Conservation (phyloP, 1,140 invertebrate genomes). For the Dendroctonus valens region DNA sequence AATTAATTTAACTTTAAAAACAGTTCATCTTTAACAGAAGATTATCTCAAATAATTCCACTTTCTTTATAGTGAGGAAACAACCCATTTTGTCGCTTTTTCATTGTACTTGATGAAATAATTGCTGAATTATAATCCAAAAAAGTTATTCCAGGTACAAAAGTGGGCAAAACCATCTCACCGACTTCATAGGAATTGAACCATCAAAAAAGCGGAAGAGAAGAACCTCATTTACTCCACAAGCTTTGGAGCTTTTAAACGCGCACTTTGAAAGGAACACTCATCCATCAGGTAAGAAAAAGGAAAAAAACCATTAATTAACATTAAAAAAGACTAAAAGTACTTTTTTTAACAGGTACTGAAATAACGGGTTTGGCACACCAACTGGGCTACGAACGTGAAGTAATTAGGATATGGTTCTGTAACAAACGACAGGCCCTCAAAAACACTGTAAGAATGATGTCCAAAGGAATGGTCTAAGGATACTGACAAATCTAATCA, state of each 20-base stretch:
- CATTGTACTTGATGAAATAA: background rate
- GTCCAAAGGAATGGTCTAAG: conserved; percentile 70
- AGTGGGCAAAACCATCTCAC: conserved; percentile 89
- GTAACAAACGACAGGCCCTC: conserved; percentile 95
- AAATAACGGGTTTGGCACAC: conserved; percentile 93
- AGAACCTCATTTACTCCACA: conserved; percentile 96
- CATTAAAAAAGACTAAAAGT: background rate
- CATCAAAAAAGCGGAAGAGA: conserved; percentile 93
- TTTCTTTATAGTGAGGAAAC: too few species aligned
- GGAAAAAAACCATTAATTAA: background rate
- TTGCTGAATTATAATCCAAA: conserved; percentile 8
- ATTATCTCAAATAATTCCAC: too few species aligned
- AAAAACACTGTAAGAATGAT: conserved; percentile 94
- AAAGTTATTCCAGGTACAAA: conserved; percentile 71
- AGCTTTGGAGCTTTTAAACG: conserved; percentile 90
- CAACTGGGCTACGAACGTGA: conserved; percentile 95
- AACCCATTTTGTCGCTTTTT: background rate
- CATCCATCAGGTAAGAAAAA: conserved; percentile 86
- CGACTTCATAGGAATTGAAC: conserved; percentile 94
- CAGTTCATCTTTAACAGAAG: too few species aligned
- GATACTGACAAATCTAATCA: conserved; percentile 1
- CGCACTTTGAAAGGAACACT: conserved; percentile 94
- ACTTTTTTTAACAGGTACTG: conserved; percentile 68
- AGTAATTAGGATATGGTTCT: conserved; percentile 99
- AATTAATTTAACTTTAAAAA: too few species aligned